Evolutionary conservation across 2,888 invertebrate species (phyloP), one percentile per base, ranked within the genome.

Genomic region (Eristalis pertinax): DNA sequence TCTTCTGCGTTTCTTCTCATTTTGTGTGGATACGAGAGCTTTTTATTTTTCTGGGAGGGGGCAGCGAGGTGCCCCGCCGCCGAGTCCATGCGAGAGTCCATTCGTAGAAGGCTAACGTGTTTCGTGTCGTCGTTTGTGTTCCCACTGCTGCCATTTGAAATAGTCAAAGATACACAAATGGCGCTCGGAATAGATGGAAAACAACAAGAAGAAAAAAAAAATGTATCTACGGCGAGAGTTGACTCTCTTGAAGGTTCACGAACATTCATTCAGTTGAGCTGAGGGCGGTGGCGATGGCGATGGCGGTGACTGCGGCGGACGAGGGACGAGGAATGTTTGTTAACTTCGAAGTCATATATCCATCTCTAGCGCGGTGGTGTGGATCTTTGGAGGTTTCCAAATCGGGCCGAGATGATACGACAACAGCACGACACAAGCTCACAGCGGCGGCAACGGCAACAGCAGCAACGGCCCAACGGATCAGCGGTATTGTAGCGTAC

Each of bases 301-400:
- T 7, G 43, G 7, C 19, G 50, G 19, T 8, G n/a, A 7, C 43
- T n/a, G 19, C 22, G 29, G 19, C 10, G 26, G 4, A 13, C n/a
- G 41, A 24, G 43, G 26, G 58, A 24, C 32, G 60, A 64, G 50
- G 73, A n/a, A 65, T 35, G 43, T 73, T 73, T 56, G 74, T 74
- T 74, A 82, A 83, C 83, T 77, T 80, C 62, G 62, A 78, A 83
- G 78, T 78, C 68, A 85, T 80, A 70, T 65, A 76, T 81, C 74
- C 63, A 74, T 82, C 81, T 68, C 24, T 56, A 62, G 60, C 50
- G 50, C 19, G 19, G 50, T 50, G 50, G 19, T 50, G 86, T 72
- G 83, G 78, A 86, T 83, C 86, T 86, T 86, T 83, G 65, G 83
- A 78, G 70, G 86, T 86, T 86, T 86, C 86, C 78, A 86, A 86